A percentile compares a stretch with the other conserved stretches of the same genome.
Conservation (phyloP, 2,797 vertebrate species). For the Myotis planiceps region DNA sequence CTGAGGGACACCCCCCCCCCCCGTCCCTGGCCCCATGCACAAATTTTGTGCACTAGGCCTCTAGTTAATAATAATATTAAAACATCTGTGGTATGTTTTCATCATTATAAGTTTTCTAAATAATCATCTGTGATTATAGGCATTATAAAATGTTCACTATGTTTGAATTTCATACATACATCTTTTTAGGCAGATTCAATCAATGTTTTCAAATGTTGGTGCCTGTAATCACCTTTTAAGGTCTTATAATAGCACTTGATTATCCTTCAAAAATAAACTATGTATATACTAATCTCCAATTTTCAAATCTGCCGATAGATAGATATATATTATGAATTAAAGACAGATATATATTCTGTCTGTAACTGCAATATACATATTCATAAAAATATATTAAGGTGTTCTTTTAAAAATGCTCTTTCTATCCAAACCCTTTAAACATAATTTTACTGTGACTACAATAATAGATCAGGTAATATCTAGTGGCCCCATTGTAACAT, state of each 20-base stretch:
- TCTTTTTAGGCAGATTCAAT: not conserved
- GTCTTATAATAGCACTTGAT: constrained; percentile 26
- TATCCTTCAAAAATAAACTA: constrained; percentile 13
- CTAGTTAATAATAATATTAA: not conserved
- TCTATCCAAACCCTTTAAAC: not conserved
- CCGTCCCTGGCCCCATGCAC: too few species aligned
- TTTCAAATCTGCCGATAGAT: constrained; percentile 24
- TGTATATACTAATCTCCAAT: not conserved
- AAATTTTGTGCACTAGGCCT: too few species aligned
- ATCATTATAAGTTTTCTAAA: not conserved
- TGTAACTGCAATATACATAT: not conserved
- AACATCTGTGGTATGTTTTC: not conserved
- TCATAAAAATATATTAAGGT: not conserved
- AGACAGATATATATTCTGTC: not conserved
- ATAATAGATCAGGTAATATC: not conserved
- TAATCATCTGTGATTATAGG: not conserved
- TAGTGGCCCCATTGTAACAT: not conserved
- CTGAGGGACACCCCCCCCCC: too few species aligned
- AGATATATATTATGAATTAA: not conserved
- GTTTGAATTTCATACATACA: not conserved
- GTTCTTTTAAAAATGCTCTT: not conserved
- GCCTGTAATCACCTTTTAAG: constrained; percentile 2
- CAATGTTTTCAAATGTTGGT: not conserved
- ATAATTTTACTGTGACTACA: not conserved
- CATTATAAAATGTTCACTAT: not conserved